Evolutionary conservation across 2,888 invertebrate species (phyloP).

Genomic region (Cremastinae sp.): DNA sequence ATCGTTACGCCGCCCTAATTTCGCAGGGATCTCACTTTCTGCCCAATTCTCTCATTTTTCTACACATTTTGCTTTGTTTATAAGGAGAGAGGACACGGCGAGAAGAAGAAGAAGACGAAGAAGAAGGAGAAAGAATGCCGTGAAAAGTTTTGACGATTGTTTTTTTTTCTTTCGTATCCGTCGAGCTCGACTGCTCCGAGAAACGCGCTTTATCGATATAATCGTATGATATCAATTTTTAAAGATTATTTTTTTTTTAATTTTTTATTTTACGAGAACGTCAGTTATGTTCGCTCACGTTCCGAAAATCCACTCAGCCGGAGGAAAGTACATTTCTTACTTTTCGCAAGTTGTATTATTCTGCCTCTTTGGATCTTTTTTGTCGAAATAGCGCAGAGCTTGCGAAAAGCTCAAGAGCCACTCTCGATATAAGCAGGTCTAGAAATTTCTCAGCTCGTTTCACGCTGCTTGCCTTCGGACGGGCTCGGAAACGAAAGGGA

Average conservation of each 20-base stretch:
- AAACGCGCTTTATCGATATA: too few species aligned
- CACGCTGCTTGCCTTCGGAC: slow-evolving; percentile 40
- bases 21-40: background rate
- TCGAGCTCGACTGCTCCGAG: too few species aligned
- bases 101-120: too few species aligned
- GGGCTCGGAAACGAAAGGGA: slow-evolving; percentile 1
- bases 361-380: background rate
- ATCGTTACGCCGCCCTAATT: slow-evolving; percentile 1
- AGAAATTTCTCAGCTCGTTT: slow-evolving; percentile 49
- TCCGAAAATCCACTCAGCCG: too few species aligned
- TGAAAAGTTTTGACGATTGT: too few species aligned
- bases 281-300: too few species aligned
- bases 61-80: background rate
- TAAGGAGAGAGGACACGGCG: too few species aligned
- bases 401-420: slow-evolving; percentile 48
- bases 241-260: too few species aligned
- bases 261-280: too few species aligned
- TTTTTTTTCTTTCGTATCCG: too few species aligned
- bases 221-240: too few species aligned
- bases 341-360: slow-evolving; percentile 20
- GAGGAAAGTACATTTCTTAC: background rate
- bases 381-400: slow-evolving; percentile 46
- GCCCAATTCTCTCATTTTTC: background rate
- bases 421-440: slow-evolving; percentile 37
- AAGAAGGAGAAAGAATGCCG: too few species aligned